Conservation (phyloP, 37 sponge, comb jelly and placozoan species). For the Halichondria panicea region DNA sequence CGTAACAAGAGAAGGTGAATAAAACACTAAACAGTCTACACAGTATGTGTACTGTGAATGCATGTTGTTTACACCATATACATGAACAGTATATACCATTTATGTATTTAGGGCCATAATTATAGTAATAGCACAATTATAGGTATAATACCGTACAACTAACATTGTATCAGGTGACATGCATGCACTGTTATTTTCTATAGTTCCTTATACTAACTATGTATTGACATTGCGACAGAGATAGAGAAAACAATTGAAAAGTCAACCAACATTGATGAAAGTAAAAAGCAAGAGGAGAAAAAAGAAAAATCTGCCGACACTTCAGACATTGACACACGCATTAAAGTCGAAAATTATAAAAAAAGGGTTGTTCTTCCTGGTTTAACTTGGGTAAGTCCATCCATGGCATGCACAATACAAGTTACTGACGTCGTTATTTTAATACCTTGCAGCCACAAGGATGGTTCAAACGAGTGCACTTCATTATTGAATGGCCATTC, state of each 20-base stretch:
- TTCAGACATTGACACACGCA: no score
- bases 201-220: not conserved
- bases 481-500: slow-evolving; percentile 64
- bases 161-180: no score
- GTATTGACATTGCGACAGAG: not conserved
- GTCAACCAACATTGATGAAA: not conserved
- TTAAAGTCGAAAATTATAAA: no score
- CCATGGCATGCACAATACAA: not conserved
- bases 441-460: slow-evolving; percentile 36
- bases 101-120: no score
- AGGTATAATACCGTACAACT: not conserved
- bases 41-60: no score
- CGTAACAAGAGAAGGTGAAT: not conserved
- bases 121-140: not conserved
- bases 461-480: slow-evolving; percentile 33
- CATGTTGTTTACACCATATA: no score
- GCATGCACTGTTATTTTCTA: no score
- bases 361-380: slow-evolving; percentile 11
- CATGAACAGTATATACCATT: no score
- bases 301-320: no score
- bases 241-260: not conserved
- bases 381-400: slow-evolving; percentile 27
- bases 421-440: not conserved
- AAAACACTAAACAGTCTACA: no score
- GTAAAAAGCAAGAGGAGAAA: not conserved